Base-by-base conservation (phyloP, 2,888 invertebrate genomes). In the Muschampia staudingeri region DNA sequence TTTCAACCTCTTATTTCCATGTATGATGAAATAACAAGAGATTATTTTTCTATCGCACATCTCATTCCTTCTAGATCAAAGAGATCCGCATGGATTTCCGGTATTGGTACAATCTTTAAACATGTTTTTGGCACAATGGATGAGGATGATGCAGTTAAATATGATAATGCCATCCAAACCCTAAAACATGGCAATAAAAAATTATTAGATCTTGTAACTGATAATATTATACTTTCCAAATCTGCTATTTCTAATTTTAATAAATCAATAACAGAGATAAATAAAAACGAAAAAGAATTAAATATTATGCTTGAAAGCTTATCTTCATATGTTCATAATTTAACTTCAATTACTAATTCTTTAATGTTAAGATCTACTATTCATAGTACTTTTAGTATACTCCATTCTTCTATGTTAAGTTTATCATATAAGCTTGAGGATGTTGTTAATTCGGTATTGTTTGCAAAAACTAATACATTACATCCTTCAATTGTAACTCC, bases 61-160 rank as follows among this genome's bases (percentile, higher is more conserved):
- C 30, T 77, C 3, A 69, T 77, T 6, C n/a, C 67, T 34, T 16
- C 44, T 34, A 77, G 69, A 48, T 42, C 14, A 0, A 85, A 82
- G 61, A 83, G 87, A 52, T 76, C 80, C 14, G 84, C 88, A 7
- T 87, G 87, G 87, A 73, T 88, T 9, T 80, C 81, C 16, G 86
- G 81, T 7, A 77, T 88, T 19, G 87, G 88, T 6, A 77, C 84
- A 3, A 52, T 84, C 1, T 81, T 84, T 12, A 88, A 87, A 84
- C 83, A 85, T 30, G 71, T 87, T 8, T 86, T 87, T 52, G 88
- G 87, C 2, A 85, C 87, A 16, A 48, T 87, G 67, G 83, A 87
- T 34, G 87, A 87, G 73, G 72, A 87, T 34, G 86, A 88, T 52
- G 87, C 83, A 8, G 42, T 84, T 0, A 85, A 77, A 48, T 87